Conservation (phyloP, 2,888 invertebrate species). For the Drosophila limbata region DNA sequence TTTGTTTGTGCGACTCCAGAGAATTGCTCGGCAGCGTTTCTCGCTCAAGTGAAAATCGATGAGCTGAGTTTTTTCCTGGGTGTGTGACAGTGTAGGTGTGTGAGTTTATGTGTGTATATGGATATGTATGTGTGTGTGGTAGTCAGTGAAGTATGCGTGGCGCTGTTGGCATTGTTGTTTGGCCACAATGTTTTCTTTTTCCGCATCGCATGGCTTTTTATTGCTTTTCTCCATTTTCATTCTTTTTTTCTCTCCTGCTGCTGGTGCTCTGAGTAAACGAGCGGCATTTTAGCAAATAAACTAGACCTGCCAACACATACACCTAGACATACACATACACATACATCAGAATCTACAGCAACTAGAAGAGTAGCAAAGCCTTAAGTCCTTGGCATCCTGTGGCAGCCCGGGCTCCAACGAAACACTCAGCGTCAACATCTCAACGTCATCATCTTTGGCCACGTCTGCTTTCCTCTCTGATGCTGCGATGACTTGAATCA, state of each 20-base stretch:
- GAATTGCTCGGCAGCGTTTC: constrained; percentile 58
- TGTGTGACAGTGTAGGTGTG: constrained; percentile 17
- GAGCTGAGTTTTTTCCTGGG: constrained; percentile 36
- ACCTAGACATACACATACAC: constrained; percentile 13
- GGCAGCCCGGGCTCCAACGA: constrained; percentile 49
- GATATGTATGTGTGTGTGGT: constrained; percentile 19
- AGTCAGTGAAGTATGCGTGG: constrained; percentile 55
- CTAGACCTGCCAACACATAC: constrained; percentile 62
- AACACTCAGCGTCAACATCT: constrained; percentile 58
- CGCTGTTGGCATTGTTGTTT: constrained; percentile 69
- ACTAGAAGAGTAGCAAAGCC: constrained; percentile 30
- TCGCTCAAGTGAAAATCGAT: constrained; percentile 77
- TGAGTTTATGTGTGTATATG: constrained; percentile 11
- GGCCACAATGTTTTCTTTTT: constrained; percentile 80
- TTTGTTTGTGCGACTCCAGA: constrained; percentile 77
- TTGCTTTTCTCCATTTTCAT: constrained; percentile 61
- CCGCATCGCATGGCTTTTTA: constrained; percentile 72
- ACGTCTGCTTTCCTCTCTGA: constrained; percentile 16
- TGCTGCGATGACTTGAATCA: constrained; percentile 57
- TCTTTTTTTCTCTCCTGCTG: constrained; percentile 39
- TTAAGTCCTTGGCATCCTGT: constrained; percentile 57
- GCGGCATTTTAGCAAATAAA: constrained; percentile 78
- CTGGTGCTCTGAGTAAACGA: constrained; percentile 79
- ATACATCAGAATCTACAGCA: constrained; percentile 13
- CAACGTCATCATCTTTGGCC: constrained; percentile 50